phyloP scores from a whole-genome alignment of 1,140 invertebrate genomes.

The Sminthurides bifidus region DNA sequence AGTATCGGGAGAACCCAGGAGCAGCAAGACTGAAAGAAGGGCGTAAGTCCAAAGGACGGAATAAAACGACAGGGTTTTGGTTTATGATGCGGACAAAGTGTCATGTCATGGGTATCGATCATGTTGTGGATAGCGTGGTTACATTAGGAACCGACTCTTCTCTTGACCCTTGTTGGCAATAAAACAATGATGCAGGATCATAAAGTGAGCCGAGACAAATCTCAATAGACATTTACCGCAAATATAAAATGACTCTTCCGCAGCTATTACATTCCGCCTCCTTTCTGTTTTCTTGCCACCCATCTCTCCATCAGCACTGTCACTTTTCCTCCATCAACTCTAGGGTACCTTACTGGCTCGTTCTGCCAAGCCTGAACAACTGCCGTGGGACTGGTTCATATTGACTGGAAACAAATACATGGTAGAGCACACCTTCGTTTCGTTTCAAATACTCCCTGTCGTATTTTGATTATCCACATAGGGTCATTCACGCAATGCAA shows the following conservation, averaged over 20 bases:
- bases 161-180: slow-evolving; percentile 30
- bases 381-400: too few relatives aligned
- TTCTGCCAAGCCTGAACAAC: background rate
- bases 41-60: too few relatives aligned
- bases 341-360: background rate
- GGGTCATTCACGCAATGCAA: too few relatives aligned
- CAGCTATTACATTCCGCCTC: background rate
- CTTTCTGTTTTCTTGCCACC: background rate
- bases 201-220: slow-evolving; percentile 32
- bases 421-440: too few relatives aligned
- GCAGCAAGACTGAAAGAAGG: too few relatives aligned
- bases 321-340: background rate
- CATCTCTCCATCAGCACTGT: background rate
- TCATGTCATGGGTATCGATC: slow-evolving; percentile 10
- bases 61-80: too few relatives aligned
- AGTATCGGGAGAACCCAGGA: too few relatives aligned
- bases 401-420: too few relatives aligned
- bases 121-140: slow-evolving; percentile 6
- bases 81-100: slow-evolving; percentile 9
- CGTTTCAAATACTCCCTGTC: too few relatives aligned
- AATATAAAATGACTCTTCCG: background rate
- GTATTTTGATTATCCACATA: too few relatives aligned
- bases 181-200: slow-evolving; percentile 33
- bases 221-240: slow-evolving; percentile 19
- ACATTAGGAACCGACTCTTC: slow-evolving; percentile 5